phyloP scores from a whole-genome alignment of 2,888 invertebrate genomes.

The Tinea pellionella region DNA sequence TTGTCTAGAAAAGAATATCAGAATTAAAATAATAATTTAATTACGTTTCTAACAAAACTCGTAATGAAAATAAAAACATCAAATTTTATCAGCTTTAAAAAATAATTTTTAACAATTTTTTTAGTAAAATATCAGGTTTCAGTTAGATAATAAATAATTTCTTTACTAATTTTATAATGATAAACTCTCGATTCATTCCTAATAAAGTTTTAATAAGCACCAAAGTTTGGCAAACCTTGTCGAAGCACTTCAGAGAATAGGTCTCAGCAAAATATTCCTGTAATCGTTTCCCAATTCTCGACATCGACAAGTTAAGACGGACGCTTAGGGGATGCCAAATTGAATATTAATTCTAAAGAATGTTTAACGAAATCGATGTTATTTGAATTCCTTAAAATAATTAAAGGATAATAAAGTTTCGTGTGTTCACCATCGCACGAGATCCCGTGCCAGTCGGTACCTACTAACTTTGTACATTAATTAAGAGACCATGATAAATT shows the following conservation, averaged over 20 bases:
- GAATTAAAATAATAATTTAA: no score
- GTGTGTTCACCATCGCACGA: conserved; percentile 16
- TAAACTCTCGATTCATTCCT: neutral
- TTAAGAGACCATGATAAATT: conserved; percentile 7
- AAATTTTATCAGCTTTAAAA: no score
- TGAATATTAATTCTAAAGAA: conserved; percentile 26
- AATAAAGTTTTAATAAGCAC: neutral
- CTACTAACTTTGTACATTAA: conserved; percentile 12
- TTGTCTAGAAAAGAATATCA: no score
- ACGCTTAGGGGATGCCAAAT: conserved; percentile 23
- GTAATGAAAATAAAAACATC: no score
- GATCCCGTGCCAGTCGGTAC: conserved; percentile 18
- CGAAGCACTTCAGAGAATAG: neutral
- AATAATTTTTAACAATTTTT: neutral
- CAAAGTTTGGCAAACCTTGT: conserved; percentile 8
- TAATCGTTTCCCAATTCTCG: conserved; percentile 25
- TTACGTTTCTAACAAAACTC: no score
- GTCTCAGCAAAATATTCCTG: conserved; percentile 16
- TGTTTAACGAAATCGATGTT: conserved; percentile 30
- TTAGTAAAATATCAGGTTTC: neutral
- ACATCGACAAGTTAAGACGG: conserved; percentile 28
- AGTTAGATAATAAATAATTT: neutral
- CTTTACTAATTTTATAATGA: neutral
- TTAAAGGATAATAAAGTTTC: conserved; percentile 19
- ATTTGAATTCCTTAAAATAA: conserved; percentile 19